These are phyloP conservation scores for Seira sanloemensis DNA, from an alignment of 2,888 invertebrate genomes.

Conservation along the genomic window DNA sequence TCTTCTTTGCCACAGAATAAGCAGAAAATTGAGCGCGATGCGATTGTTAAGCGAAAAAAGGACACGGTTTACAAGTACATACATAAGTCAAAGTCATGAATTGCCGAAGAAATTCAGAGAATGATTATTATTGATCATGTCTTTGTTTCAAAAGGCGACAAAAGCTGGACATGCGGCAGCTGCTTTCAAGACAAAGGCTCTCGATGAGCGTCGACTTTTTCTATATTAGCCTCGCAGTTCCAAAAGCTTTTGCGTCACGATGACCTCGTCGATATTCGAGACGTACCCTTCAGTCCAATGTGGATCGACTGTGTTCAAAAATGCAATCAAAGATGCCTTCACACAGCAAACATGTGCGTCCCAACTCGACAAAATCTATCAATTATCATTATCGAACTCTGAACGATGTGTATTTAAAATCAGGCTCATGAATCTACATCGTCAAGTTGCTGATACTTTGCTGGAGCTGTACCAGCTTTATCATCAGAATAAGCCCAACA, in stretches of 20 bases:
- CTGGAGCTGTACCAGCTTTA: conserved; percentile 43
- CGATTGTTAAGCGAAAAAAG: conserved; percentile 62
- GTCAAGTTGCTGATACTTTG: conserved; percentile 66
- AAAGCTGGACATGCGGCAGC: conserved; percentile 68
- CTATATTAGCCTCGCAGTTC: conserved; percentile 61
- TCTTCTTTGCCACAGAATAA: conserved; percentile 11
- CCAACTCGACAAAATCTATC: neutral
- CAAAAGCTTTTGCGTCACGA: conserved; percentile 67
- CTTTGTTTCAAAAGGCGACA: conserved; percentile 52
- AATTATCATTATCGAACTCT: neutral
- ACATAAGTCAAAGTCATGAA: neutral
- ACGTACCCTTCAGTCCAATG: conserved; percentile 64
- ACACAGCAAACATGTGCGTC: conserved; percentile 62
- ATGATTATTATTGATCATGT: no score
- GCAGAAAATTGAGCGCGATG: conserved; percentile 51
- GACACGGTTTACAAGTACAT: conserved; percentile 47
- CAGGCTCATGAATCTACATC: conserved; percentile 69
- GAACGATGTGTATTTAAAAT: neutral
- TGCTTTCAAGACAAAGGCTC: conserved; percentile 60
- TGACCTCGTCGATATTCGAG: conserved; percentile 65
- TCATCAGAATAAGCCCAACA: conserved; percentile 12
- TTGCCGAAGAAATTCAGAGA: no score
- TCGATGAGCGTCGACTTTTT: conserved; percentile 64
- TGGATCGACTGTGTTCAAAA: conserved; percentile 67
- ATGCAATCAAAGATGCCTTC: conserved; percentile 45